A percentile compares a stretch with the other conserved stretches of the same genome.
Evolutionary conservation across 2,113 vertebrate genomes (phyloP).

Genomic region (Hyla sarda): DNA sequence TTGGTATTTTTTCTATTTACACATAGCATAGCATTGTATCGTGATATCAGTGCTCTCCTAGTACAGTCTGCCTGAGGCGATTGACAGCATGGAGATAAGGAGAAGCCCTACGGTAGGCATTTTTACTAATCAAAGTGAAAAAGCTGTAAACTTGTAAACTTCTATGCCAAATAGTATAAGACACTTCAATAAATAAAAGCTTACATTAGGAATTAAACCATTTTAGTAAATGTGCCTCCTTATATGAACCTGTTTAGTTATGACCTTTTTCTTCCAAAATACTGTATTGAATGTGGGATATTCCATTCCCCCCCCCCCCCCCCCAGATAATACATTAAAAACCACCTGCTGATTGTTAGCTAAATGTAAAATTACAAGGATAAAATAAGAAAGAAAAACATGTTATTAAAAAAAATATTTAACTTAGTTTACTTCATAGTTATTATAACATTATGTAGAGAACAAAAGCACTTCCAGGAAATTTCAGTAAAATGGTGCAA

Average conservation of each 20-base stretch:
- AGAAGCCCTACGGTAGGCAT: too few species aligned
- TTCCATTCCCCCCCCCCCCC: not conserved
- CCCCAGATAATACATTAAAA: slow-evolving; percentile 46
- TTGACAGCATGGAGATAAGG: too few species aligned
- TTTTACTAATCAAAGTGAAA: too few species aligned
- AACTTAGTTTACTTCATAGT: slow-evolving; percentile 49
- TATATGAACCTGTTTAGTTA: not conserved
- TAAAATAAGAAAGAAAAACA: slow-evolving; percentile 52
- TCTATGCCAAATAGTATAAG: too few species aligned
- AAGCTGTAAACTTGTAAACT: too few species aligned
- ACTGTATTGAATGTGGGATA: not conserved
- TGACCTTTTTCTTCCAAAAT: slow-evolving; percentile 1
- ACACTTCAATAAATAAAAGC: too few species aligned
- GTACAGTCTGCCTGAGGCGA: too few species aligned
- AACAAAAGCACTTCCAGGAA: slow-evolving; percentile 59
- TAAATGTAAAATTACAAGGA: slow-evolving; percentile 41
- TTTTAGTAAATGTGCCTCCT: too few species aligned
- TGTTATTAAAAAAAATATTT: slow-evolving; percentile 58
- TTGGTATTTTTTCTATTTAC: too few species aligned
- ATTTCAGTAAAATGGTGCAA: slow-evolving; percentile 57
- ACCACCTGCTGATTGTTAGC: slow-evolving; percentile 40
- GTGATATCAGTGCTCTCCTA: too few species aligned
- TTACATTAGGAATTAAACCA: too few species aligned
- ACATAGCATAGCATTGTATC: too few species aligned
- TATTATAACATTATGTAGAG: slow-evolving; percentile 58